Percentiles rank a stretch among this genome's conserved stretches.
phyloP scores from a whole-genome alignment of 1,140 invertebrate genomes.

The Scaptomyza pallida region DNA sequence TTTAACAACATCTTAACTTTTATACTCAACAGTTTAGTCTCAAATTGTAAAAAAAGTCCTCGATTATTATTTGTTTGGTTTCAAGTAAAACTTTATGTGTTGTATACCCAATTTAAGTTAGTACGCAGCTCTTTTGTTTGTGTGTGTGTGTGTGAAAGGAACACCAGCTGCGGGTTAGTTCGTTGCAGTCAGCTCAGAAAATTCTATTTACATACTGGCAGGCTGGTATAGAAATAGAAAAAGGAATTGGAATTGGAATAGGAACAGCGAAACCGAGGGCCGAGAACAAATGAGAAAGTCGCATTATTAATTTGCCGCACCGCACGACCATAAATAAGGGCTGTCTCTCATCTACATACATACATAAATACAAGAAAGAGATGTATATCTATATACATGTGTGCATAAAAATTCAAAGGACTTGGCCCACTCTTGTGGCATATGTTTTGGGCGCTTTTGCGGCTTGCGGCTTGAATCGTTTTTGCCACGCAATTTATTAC shows the following conservation, averaged over 20 bases:
- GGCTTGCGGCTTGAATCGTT: slow-evolving; percentile 30
- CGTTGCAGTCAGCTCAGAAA: slow-evolving; percentile 46
- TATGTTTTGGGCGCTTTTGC: slow-evolving; percentile 60
- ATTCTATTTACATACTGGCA: slow-evolving; percentile 39
- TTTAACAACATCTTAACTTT: too few species aligned
- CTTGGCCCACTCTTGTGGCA: slow-evolving; percentile 58
- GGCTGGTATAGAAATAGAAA: too few species aligned
- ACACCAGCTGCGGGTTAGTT: slow-evolving; percentile 57
- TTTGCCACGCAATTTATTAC: slow-evolving; percentile 70
- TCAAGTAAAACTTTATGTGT: slow-evolving; percentile 2
- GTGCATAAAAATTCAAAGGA: slow-evolving; percentile 72
- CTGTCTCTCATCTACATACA: slow-evolving; percentile 19
- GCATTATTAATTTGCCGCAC: slow-evolving; percentile 81
- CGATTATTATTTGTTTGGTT: background rate
- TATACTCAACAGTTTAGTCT: too few species aligned
- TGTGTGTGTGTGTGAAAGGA: background rate
- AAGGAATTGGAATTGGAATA: too few species aligned
- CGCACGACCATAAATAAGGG: slow-evolving; percentile 76
- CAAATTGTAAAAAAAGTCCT: too few species aligned
- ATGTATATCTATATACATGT: slow-evolving; percentile 37
- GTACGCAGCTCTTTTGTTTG: background rate
- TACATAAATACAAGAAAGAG: slow-evolving; percentile 32
- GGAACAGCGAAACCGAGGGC: slow-evolving; percentile 8
- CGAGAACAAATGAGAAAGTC: slow-evolving; percentile 74
- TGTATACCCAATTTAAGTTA: background rate